A percentile compares a stretch with the other conserved stretches of the same genome.
phyloP scores from a whole-genome alignment of 2,113 vertebrate genomes.

The Dermatemys mawii region DNA sequence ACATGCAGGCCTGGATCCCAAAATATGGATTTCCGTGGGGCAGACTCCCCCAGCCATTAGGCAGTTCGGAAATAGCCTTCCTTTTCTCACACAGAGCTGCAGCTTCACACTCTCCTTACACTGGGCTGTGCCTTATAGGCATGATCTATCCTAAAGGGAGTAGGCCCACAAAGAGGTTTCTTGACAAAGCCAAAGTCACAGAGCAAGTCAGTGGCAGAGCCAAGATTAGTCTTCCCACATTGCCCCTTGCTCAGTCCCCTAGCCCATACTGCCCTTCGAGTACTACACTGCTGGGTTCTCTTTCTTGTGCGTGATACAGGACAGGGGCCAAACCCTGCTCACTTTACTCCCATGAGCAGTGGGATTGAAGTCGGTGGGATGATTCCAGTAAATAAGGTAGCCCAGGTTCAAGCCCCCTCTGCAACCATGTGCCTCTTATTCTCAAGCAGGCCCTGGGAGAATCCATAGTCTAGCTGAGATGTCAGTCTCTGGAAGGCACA shows the following conservation, averaged over 20 bases:
- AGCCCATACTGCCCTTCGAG: background rate
- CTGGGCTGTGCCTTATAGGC: background rate
- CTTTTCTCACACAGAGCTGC: background rate
- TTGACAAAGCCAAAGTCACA: background rate
- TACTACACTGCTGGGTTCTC: background rate
- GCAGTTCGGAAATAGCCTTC: background rate
- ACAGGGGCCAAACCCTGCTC: background rate
- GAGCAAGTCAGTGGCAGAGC: background rate
- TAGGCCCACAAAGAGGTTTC: background rate
- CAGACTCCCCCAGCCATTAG: background rate
- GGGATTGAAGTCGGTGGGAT: background rate
- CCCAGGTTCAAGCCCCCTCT: background rate
- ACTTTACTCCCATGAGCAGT: background rate
- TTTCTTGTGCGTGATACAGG: background rate
- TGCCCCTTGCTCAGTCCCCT: background rate
- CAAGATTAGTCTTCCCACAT: background rate
- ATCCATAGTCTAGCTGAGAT: fast-evolving
- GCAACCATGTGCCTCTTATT: background rate
- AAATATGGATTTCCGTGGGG: background rate
- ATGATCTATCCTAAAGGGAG: background rate
- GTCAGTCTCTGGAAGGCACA: slow-evolving; percentile 12
- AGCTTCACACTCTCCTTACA: background rate
- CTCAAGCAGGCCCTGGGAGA: background rate
- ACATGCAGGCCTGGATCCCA: no score
- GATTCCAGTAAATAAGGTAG: background rate